A percentile compares a stretch with the other conserved stretches of the same genome.
These are phyloP conservation scores for Drosophila atripex DNA, from an alignment of 2,888 invertebrate species.

Conservation along the genomic window DNA sequence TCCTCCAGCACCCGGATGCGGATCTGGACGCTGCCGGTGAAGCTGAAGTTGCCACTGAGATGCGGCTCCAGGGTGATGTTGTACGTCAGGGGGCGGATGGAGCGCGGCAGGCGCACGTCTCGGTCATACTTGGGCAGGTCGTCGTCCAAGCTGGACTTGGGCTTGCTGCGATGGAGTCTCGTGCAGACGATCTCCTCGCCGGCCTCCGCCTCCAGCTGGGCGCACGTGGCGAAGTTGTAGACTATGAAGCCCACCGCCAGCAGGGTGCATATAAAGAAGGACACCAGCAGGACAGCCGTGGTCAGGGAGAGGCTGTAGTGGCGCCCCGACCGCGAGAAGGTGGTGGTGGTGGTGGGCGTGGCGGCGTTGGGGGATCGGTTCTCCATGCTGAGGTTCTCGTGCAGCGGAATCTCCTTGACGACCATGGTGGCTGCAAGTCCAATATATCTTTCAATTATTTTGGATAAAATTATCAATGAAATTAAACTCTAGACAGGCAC, in stretches of 20 bases:
- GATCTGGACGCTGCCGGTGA: conserved; percentile 89
- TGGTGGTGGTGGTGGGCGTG: conserved; percentile 48
- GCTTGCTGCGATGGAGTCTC: conserved; percentile 67
- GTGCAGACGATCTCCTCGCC: conserved; percentile 80
- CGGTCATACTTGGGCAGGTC: conserved; percentile 78
- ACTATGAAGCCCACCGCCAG: conserved; percentile 90
- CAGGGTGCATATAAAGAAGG: conserved; percentile 87
- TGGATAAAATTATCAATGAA: background rate
- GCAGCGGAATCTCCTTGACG: conserved; percentile 81
- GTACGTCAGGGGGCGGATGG: conserved; percentile 89
- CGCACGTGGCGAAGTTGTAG: conserved; percentile 90
- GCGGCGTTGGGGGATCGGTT: conserved; percentile 44
- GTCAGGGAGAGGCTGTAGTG: conserved; percentile 88
- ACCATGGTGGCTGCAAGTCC: conserved; percentile 59
- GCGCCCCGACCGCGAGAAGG: conserved; percentile 68
- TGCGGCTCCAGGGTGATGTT: conserved; percentile 89
- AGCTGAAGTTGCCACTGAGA: conserved; percentile 91
- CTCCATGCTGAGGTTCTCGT: conserved; percentile 77
- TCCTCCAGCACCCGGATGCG: conserved; percentile 86
- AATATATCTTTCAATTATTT: background rate
- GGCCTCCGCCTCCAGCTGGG: conserved; percentile 81
- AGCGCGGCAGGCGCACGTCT: conserved; percentile 89
- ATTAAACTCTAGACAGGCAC: background rate
- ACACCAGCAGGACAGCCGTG: conserved; percentile 86
- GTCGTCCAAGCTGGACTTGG: conserved; percentile 39